Evolutionary conservation across 2,888 invertebrate genomes (phyloP), one percentile per base, ranked within the genome.

Genomic region (Myopa tessellatipennis): DNA sequence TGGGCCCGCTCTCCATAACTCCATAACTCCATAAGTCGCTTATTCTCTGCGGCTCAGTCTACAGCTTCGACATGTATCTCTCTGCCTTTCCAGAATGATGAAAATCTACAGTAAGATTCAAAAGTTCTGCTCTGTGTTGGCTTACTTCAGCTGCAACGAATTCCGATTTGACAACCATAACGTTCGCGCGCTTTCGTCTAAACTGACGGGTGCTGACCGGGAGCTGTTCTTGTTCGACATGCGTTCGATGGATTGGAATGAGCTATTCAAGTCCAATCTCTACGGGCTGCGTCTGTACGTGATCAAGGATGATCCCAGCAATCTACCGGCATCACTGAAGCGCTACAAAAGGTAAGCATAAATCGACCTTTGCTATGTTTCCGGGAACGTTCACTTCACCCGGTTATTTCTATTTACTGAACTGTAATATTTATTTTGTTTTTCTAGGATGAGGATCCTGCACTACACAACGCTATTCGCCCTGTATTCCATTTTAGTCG

Each of bases 31-130:
- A 34, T 58, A 10, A 18, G 40, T 26, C 7, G 38, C 50, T 50
- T 12, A 52, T 7, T 3, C 18, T 50, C 16, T 70, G 18, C 7
- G 4, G 18, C 45, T 12, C 45, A 69, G 16, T 6, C n/a, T 7
- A 67, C 36, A 38, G 38, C 8, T 3, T 36, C 36, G n/a, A 67
- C 18, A 40, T 6, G 14, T 58, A 8, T 63, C 16, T 26, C 50
- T 63, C n/a, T 60, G 4, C 38, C 38, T 76, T 77, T 78, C 45
- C 79, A 97, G 94, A 89, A 92, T 96, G 91, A 89, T 95, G 85
- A 94, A 93, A 84, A 92, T 95, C 77, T 96, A 96, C 88, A 92
- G 91, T 79, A 96, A 95, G 88, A 92, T 98, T 76, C 94, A 96
- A 88, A 95, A 94, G 87, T 94, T 96, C 82, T 91, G 94, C 55